These are phyloP conservation scores for Oryzias curvinotus DNA, from an alignment of 2,113 vertebrate genomes.

Conservation along the genomic window DNA sequence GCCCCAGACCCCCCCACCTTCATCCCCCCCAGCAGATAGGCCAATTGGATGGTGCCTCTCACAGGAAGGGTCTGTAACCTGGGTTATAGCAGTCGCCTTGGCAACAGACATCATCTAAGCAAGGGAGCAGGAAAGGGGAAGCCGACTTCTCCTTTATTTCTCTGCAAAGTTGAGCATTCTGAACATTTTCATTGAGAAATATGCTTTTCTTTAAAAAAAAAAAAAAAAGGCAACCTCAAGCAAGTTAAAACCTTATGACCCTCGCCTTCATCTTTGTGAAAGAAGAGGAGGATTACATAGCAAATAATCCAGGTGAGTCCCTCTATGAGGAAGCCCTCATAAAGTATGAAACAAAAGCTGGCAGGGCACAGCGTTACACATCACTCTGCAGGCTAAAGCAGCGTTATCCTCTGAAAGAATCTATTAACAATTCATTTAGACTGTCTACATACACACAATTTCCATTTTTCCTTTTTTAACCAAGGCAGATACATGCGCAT, in stretches of 20 bases:
- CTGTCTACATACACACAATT: not conserved
- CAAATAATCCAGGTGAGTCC: slow-evolving; percentile 51
- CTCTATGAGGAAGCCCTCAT: slow-evolving; percentile 1
- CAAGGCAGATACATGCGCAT: no score
- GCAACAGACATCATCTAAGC: slow-evolving; percentile 64
- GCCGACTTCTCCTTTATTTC: slow-evolving; percentile 40
- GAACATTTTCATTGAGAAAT: not conserved
- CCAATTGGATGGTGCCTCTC: slow-evolving; percentile 61
- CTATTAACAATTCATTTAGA: slow-evolving; percentile 22
- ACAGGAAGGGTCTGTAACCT: slow-evolving; percentile 67
- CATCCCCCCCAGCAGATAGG: slow-evolving; percentile 20
- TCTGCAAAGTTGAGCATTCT: slow-evolving; percentile 25
- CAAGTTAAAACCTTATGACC: not conserved
- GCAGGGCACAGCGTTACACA: not conserved
- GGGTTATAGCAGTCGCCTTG: slow-evolving; percentile 66
- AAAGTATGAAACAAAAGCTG: slow-evolving; percentile 4
- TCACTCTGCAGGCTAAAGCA: slow-evolving; percentile 21
- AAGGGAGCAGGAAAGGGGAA: slow-evolving; percentile 35
- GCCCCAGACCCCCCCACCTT: slow-evolving; percentile 11
- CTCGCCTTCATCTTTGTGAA: slow-evolving; percentile 3
- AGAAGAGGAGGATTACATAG: slow-evolving; percentile 48
- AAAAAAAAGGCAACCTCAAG: slow-evolving; percentile 7
- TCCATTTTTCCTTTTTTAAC: no score
- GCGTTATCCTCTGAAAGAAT: slow-evolving; percentile 13
- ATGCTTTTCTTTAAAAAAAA: slow-evolving; percentile 3